A percentile compares a stretch with the other conserved stretches of the same genome.
phyloP scores from a whole-genome alignment of 2,888 invertebrate species.

The Melolontha melolontha region DNA sequence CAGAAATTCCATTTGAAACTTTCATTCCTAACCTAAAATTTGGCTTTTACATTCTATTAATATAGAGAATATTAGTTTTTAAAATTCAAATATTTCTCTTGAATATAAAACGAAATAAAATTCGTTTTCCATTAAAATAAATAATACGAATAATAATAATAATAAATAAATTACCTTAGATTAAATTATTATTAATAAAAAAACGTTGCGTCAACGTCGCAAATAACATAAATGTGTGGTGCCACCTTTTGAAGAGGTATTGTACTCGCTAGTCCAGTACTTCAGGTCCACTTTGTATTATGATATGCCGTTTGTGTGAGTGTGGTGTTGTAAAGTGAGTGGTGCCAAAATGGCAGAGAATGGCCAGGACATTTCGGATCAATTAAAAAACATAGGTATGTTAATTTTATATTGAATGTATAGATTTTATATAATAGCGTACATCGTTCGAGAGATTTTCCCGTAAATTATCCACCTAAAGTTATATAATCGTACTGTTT shows the following conservation, averaged over 20 bases:
- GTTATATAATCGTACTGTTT: slow-evolving; percentile 64
- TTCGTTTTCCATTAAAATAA: too few species aligned
- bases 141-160: too few species aligned
- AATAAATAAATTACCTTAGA: too few species aligned
- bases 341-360: slow-evolving; percentile 66
- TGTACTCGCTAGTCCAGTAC: slow-evolving; percentile 23
- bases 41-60: too few species aligned
- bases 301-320: slow-evolving; percentile 59
- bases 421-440: slow-evolving; percentile 6
- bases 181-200: too few species aligned
- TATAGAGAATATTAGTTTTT: too few species aligned
- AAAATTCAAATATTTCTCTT: too few species aligned
- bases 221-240: slow-evolving; percentile 13
- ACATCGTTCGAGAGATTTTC: slow-evolving; percentile 29
- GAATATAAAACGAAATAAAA: too few species aligned
- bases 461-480: slow-evolving; percentile 50
- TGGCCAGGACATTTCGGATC: slow-evolving; percentile 63
- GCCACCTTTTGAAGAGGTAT: slow-evolving; percentile 34
- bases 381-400: slow-evolving; percentile 64
- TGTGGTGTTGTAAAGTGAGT: slow-evolving; percentile 57
- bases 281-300: slow-evolving; percentile 45
- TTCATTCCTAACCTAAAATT: too few species aligned
- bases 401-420: slow-evolving; percentile 45
- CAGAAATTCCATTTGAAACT: too few species aligned
- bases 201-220: not conserved